phyloP scores from a whole-genome alignment of 2,113 vertebrate genomes.

The Siphamia tubifer region DNA sequence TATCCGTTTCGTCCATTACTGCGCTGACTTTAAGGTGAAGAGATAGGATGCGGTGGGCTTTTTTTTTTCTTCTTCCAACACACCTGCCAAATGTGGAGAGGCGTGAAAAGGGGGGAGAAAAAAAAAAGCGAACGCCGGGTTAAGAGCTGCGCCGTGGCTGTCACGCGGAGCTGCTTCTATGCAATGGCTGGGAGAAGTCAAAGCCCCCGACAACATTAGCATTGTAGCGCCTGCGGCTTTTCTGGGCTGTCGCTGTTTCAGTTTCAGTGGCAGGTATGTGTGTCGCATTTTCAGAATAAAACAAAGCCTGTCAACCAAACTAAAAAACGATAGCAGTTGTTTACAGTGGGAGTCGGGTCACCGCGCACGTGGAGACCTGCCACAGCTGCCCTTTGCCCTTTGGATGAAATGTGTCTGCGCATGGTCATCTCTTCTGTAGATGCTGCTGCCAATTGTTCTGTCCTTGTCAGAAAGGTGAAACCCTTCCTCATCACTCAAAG shows the following conservation, averaged over 20 bases:
- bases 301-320: conserved; percentile 15
- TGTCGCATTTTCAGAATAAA: conserved; percentile 68
- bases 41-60: conserved; percentile 2
- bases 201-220: conserved; percentile 79
- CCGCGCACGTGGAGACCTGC: conserved; percentile 45
- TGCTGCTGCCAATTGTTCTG: conserved; percentile 28
- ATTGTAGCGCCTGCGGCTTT: conserved; percentile 71
- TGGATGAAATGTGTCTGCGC: conserved; percentile 6
- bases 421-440: not conserved
- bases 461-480: conserved; percentile 7
- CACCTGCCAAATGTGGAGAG: conserved; percentile 34
- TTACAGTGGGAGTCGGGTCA: not conserved
- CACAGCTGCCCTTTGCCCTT: conserved; percentile 60
- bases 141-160: conserved; percentile 62
- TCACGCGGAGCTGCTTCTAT: conserved; percentile 62
- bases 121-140: conserved; percentile 7
- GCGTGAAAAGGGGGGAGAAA: not conserved
- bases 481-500: conserved; percentile 4
- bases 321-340: not conserved
- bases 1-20: conserved; percentile 76
- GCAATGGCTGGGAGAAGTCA: conserved; percentile 80
- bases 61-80: not conserved
- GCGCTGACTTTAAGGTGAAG: conserved; percentile 13
- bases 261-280: conserved; percentile 69
- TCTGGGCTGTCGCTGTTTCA: conserved; percentile 75